Evolutionary conservation across 2,113 vertebrate genomes (phyloP), one percentile per base, ranked within the genome.

Genomic region (Ciconia boyciana): DNA sequence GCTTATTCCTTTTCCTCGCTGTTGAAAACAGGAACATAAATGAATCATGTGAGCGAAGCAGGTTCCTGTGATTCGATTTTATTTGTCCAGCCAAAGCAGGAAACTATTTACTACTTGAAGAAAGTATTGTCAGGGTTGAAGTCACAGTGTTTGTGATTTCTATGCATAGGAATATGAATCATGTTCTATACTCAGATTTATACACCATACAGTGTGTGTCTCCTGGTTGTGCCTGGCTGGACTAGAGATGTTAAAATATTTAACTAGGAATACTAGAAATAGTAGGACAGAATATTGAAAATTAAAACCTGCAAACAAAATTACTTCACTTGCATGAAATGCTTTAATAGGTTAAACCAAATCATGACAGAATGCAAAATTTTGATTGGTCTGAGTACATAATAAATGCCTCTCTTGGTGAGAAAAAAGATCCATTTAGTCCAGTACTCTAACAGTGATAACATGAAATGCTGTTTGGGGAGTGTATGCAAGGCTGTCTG

Each of bases 91-190:
- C 24, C 84, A 88, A 25, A 95, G 78, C 7, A 60, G 11, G 31
- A 87, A 12, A 54, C 39, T 80, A 46, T 91, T 93, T 87, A 85
- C n/a, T 44, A 55, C 36, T 90, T 95, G 83, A 97, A 96, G 87
- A 97, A 97, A 96, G 52, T 83, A 83, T 68, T 86, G 16, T 93
- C 89, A 93, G 55, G 22, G 41, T 72, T 68, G 70, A 95, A 95
- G 74, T 89, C 88, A 96, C 66, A 66, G 15, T 87, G 74, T 68
- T 95, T 94, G 68, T 83, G 79, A 94, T 94, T 95, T 78, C 43
- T 90, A 15, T 64, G 19, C 29, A 60, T 80, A 41, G 64, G 81
- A 94, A 86, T 34, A 95, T 71, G 51, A 96, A 93, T 87, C 41
- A 58, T 58, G 20, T 71, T 91, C 61, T 60, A 75, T 20, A 28